Base-by-base conservation (phyloP, 64 coral and sea anemone species). In the Stichodactyla helianthus region DNA sequence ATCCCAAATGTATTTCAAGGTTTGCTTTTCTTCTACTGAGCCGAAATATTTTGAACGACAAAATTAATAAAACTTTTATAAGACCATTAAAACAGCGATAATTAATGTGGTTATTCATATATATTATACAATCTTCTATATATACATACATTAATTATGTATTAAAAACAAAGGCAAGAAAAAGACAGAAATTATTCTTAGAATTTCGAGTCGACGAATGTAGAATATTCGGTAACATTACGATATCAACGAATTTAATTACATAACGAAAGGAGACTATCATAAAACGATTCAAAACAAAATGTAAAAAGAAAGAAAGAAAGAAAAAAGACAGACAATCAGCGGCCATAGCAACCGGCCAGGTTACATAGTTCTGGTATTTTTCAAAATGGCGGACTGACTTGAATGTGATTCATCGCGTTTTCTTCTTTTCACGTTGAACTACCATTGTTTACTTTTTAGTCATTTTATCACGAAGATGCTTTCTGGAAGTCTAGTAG, bases 401-500 rank as follows among this genome's bases (percentile, higher is more conserved):
- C 51, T 80, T 28, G 31, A 81, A 14, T 8, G 78, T 8, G 27
- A 28, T 81, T 81, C 51, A 16, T 16, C 22, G 8, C 20, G 8
- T 74, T 31, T 26, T 70, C 65, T 17, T 70, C 65, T 23, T 12
- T 74, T 74, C 10, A 26, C 68, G 5, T 31, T 74, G 27, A 74
- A 74, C 10, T 31, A 74, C 68, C 11, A 12, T 31, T 9, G 10
- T 74, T 74, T 27, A 12, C 4, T 74, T 26, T 23, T 74, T 26
- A 31, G 68, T 13, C 18, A 50, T 44, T 83, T 86, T 87, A 7
- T 52, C 13, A 51, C 16, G 78, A 88, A 83, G 67, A 98, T 98
- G 95, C 76, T 88, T 68, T 55, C 92, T 35, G 95, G 95, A 84
- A 92, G 92, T 84, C 82, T 98, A 77, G 92, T 98, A 62, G 89